Base-by-base conservation (phyloP, 2,113 vertebrate species). In the Leucoraja erinaceus region DNA sequence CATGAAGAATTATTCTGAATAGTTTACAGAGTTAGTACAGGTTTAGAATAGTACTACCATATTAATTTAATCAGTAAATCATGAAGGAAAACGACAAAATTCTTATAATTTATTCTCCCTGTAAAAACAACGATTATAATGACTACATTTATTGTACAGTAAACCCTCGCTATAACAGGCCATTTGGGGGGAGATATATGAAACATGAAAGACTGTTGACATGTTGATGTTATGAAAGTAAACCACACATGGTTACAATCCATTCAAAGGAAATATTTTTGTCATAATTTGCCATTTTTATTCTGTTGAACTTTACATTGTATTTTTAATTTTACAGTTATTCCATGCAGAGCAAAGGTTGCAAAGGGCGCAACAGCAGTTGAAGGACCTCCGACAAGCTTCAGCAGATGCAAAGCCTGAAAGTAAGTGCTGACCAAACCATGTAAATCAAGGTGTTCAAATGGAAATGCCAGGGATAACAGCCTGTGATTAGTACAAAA, bases 401-500 rank as follows among this genome's bases (percentile, higher is more conserved):
- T 97, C 98, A 28, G 96, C 97, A 93, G 98, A 99, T 95, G 97
- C 98, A 93, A 98, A 97, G 94, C 98, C 99, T 94, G 98, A 99
- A 95, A 98, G 99, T 99, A 96, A 98, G 98, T 98, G 61, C 93
- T 56, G 6, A 59, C 2, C 18, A 12, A 79, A 77, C 33, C 54
- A 47, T 47, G 38, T 47, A 47, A 47, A 47, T 47, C 38, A 56
- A 91, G 20, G 63, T 72, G 66, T 72, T 33, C 54, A 59, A 84
- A 56, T 59, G 1, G 54, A 84, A 84, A 28, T 33, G 16, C 2
- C 16, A 77, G 81, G 8, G 18, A 38, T 54, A 81, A 56, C 0
- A 47, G 5, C 54, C 56, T 22, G 54, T 5, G 47, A 84, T 28
- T 2, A 5, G 10, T 84, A 28, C 5, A 0, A 22, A 84, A 84